Conservation (phyloP, 2,888 invertebrate species). For the Agapetus fuscipes region DNA sequence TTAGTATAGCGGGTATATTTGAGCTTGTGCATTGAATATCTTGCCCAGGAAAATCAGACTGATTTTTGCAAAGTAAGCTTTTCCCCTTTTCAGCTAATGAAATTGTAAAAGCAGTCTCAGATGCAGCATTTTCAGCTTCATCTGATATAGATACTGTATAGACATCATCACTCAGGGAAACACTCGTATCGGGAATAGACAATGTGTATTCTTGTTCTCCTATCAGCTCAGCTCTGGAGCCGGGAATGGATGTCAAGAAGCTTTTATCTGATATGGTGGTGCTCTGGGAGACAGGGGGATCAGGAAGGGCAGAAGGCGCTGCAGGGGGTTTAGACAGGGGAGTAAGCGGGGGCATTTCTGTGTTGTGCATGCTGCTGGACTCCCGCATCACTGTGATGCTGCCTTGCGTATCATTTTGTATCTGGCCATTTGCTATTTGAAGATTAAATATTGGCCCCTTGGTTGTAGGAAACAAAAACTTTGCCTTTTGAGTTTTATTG, state of each 20-base stretch:
- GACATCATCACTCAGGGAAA: conserved; percentile 44
- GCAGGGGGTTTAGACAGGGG: conserved; percentile 27
- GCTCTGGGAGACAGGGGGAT: background rate
- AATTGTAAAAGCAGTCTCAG: conserved; percentile 37
- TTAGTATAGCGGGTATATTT: conserved; percentile 38
- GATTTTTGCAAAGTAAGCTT: conserved; percentile 34
- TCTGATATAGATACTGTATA: conserved; percentile 45
- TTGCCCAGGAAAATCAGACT: conserved; percentile 7
- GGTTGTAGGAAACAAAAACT: conserved; percentile 28
- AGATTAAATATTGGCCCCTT: conserved; percentile 55
- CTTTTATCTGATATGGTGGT: conserved; percentile 33
- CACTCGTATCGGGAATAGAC: conserved; percentile 43
- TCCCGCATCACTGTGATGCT: conserved; percentile 53
- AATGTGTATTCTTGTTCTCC: conserved; percentile 43
- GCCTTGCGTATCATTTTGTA: conserved; percentile 50
- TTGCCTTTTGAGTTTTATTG: background rate
- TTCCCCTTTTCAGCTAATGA: conserved; percentile 43
- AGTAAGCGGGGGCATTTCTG: conserved; percentile 39
- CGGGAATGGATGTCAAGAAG: conserved; percentile 37
- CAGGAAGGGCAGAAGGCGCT: background rate
- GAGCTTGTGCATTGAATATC: conserved; percentile 25
- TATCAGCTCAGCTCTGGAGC: conserved; percentile 42
- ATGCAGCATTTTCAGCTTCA: conserved; percentile 33
- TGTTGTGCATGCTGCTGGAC: conserved; percentile 28
- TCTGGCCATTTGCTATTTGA: conserved; percentile 57